These are phyloP conservation scores for Sinocyclocheilus anshuiensis DNA, from an alignment of 2,113 vertebrate species.

Conservation along the genomic window DNA sequence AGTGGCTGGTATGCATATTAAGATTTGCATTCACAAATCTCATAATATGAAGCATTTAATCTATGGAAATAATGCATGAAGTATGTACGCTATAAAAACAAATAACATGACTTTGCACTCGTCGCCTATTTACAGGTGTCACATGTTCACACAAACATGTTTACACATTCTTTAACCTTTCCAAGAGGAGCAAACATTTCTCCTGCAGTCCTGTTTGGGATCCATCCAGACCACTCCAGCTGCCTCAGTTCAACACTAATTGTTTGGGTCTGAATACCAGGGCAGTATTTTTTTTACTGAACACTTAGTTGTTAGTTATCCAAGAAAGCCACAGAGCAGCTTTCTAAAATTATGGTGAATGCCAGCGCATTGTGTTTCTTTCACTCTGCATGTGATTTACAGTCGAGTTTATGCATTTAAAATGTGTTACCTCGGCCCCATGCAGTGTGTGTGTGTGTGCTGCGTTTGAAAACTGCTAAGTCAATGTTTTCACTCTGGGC, in stretches of 20 bases:
- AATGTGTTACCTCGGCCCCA: slow-evolving; percentile 65
- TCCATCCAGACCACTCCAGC: no score
- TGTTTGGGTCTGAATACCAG: no score
- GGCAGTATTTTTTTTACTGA: slow-evolving; percentile 65
- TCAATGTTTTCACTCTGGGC: no score
- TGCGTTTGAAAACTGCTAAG: no score
- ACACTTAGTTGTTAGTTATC: slow-evolving; percentile 61
- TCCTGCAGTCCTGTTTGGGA: no score
- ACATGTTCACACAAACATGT: no score
- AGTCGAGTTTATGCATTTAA: slow-evolving; percentile 59
- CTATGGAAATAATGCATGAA: background rate
- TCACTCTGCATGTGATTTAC: slow-evolving; percentile 66
- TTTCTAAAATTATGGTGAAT: slow-evolving; percentile 62
- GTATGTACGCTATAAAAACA: background rate
- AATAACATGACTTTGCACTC: no score
- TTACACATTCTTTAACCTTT: no score
- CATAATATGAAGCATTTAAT: background rate
- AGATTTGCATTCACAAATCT: background rate
- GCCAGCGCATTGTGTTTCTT: slow-evolving; percentile 64
- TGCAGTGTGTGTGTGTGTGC: background rate
- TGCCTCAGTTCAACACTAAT: no score
- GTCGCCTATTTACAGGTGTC: no score
- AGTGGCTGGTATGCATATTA: background rate
- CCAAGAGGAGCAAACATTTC: no score
- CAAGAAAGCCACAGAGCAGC: slow-evolving; percentile 68